These are phyloP conservation scores for Elachura formosa DNA, from an alignment of 2,113 vertebrate genomes.

Conservation along the genomic window DNA sequence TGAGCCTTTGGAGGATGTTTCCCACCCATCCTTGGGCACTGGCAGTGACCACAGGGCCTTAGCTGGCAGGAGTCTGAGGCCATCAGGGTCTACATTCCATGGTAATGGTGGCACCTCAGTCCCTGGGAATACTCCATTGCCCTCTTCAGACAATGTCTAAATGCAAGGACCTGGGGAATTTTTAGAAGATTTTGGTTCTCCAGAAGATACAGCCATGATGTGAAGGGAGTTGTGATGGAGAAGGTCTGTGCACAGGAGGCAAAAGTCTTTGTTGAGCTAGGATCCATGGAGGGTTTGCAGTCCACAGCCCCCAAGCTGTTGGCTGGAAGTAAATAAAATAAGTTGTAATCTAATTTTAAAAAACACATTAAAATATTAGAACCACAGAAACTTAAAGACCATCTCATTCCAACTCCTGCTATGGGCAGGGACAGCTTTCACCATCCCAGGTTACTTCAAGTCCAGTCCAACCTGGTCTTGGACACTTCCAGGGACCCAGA, in stretches of 20 bases:
- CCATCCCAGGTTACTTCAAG: neutral
- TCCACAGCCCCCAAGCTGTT: neutral
- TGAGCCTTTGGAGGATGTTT: neutral
- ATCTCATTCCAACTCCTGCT: rapidly evolving
- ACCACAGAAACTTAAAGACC: neutral
- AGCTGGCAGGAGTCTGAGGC: neutral
- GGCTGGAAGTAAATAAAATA: neutral
- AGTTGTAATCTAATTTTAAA: neutral
- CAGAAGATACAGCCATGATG: neutral
- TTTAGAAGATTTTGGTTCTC: neutral
- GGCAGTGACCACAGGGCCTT: no score
- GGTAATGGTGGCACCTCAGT: neutral
- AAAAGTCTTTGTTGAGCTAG: neutral
- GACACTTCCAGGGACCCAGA: neutral
- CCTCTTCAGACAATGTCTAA: neutral
- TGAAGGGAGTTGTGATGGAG: neutral
- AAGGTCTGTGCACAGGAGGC: neutral
- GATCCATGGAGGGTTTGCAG: no score
- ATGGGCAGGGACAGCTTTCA: neutral
- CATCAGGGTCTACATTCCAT: neutral
- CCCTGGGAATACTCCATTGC: neutral
- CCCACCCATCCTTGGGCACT: neutral
- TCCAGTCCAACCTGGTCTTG: neutral
- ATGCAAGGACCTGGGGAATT: neutral
- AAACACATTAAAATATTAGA: rapidly evolving